These are phyloP conservation scores for Seriola rivoliana DNA, from an alignment of 2,113 vertebrate species.

Conservation along the genomic window DNA sequence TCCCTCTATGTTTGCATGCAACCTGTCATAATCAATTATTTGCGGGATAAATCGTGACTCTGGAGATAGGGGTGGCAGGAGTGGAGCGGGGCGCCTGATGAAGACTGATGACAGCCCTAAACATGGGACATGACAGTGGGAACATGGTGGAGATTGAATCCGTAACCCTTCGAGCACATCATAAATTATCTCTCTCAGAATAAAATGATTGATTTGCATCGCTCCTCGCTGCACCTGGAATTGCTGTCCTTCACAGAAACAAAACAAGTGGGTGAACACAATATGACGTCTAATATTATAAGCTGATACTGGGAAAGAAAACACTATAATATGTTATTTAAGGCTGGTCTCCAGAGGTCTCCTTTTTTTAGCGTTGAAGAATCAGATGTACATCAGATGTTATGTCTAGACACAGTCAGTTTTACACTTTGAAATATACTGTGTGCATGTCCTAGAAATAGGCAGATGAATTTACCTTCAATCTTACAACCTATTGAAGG, in stretches of 20 bases:
- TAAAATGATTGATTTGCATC: constrained; percentile 97
- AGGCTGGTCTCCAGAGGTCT: constrained; percentile 24
- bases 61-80: constrained; percentile 90
- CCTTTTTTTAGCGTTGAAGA: constrained; percentile 8
- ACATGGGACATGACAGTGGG: constrained; percentile 89
- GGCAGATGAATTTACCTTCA: constrained; percentile 27
- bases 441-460: constrained; percentile 17
- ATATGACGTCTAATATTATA: constrained; percentile 20
- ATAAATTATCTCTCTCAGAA: constrained; percentile 96
- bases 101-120: constrained; percentile 94
- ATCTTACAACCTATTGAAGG: constrained; percentile 14
- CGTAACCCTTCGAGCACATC: constrained; percentile 93
- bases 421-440: constrained; percentile 3
- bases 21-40: constrained; percentile 97
- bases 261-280: constrained; percentile 39
- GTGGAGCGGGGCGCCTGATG: constrained; percentile 88
- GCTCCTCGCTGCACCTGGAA: constrained; percentile 87
- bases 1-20: constrained; percentile 88
- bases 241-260: constrained; percentile 73
- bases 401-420: constrained; percentile 5
- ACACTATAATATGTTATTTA: constrained; percentile 43
- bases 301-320: constrained; percentile 37
- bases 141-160: constrained; percentile 93
- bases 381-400: not conserved
- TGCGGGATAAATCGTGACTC: constrained; percentile 92